These are phyloP conservation scores for Atherinosoma microstoma DNA, from an alignment of 2,797 vertebrate species.

Conservation along the genomic window DNA sequence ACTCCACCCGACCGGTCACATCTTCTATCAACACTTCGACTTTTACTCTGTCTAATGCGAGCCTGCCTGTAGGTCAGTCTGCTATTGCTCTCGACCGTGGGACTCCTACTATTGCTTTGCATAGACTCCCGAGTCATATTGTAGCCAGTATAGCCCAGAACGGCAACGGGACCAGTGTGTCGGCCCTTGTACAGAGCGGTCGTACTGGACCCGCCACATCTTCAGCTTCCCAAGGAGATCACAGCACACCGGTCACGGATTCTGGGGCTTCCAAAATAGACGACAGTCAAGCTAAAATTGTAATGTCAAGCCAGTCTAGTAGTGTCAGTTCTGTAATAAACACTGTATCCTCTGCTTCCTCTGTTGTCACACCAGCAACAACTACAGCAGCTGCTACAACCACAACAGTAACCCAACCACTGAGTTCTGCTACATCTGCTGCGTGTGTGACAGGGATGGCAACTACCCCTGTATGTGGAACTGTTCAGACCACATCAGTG, in stretches of 20 bases:
- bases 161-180: slow-evolving; percentile 82
- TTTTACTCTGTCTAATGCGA: slow-evolving; percentile 75
- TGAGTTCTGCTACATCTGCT: slow-evolving; percentile 59
- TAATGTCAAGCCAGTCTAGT: slow-evolving; percentile 71
- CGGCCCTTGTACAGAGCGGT: slow-evolving; percentile 77
- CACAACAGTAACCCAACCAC: slow-evolving; percentile 60
- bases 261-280: slow-evolving; percentile 70
- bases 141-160: slow-evolving; percentile 85
- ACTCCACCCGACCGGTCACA: slow-evolving; percentile 61
- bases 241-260: slow-evolving; percentile 66
- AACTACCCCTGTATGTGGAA: slow-evolving; percentile 67
- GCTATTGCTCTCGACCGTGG: slow-evolving; percentile 80
- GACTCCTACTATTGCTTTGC: slow-evolving; percentile 84
- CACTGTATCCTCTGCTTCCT: slow-evolving; percentile 58
- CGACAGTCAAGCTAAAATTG: slow-evolving; percentile 79
- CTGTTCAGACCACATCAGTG: slow-evolving; percentile 64
- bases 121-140: slow-evolving; percentile 83
- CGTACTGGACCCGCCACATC: slow-evolving; percentile 57
- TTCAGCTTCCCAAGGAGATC: slow-evolving; percentile 68
- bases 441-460: slow-evolving; percentile 55
- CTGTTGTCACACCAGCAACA: slow-evolving; percentile 61
- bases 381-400: slow-evolving; percentile 56
- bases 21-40: slow-evolving; percentile 75
- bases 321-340: slow-evolving; percentile 75
- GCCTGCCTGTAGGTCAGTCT: slow-evolving; percentile 72